Base-by-base conservation (phyloP, 2,797 vertebrate species). In the Sylvia borin region DNA sequence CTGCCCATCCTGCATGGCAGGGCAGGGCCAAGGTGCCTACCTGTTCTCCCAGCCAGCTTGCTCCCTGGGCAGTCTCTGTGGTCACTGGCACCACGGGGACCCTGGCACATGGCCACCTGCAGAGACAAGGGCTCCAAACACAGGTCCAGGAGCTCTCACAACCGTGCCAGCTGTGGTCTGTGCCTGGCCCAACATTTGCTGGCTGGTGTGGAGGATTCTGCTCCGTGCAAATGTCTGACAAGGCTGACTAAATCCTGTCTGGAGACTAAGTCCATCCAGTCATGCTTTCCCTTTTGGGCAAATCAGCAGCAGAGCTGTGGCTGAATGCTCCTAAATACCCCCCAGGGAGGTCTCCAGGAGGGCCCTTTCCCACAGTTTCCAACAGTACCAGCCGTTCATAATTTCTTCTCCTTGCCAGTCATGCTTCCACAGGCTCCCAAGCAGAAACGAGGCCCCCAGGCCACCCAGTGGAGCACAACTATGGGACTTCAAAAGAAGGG, bases 201-300 rank as follows among this genome's bases (percentile, higher is more conserved):
- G 91, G 71, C 77, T 72, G 85, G 34, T 1, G 2, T 36, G 75
- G 36, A 83, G 76, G 91, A 93, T 95, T 80, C 75, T 7, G 17
- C 70, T 92, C 94, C 81, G 72, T 90, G 50, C 50, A 85, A 97
- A 93, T 16, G 47, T 92, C 89, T 93, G 92, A 92, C 93, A 90
- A 8, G 10, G 32, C 73, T 75, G 84, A 90, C 70, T 91, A 88
- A 96, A 75, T 94, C 89, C 91, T 84, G 87, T 81, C 77, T 90
- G 72, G 58, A 94, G 42, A 75, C 54, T 62, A 89, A 97, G 89
- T 78, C 82, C 26, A 2, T 67, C 48, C 58, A 7, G 32, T 94
- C 86, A 92, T 75, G 89, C 89, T 91, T 91, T 92, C 32, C 66
- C 82, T 79, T 61, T 51, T 38, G 62, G 78, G 85, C 36, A 0